Conservation (phyloP, 1,140 invertebrate species). For the Pogonus chalceus region DNA sequence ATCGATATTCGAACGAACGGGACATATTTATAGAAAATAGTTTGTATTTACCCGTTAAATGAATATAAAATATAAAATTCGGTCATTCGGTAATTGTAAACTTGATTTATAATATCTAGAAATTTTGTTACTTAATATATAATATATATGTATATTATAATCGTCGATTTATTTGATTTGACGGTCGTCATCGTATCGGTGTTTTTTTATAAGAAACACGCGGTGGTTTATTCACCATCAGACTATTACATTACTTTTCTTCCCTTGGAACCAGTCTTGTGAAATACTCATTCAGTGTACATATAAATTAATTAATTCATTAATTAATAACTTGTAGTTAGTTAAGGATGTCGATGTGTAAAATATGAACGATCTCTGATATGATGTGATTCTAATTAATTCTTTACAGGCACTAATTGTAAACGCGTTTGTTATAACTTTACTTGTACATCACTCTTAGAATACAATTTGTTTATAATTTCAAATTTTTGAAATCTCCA, state of each 20-base stretch:
- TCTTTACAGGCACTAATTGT: slow-evolving; percentile 9
- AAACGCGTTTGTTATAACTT: neutral
- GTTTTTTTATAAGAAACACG: too few relatives aligned
- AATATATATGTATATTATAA: too few relatives aligned
- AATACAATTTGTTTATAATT: neutral
- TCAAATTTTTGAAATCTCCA: slow-evolving; percentile 4
- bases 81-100: neutral
- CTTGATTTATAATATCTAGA: too few relatives aligned
- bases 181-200: too few relatives aligned
- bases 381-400: slow-evolving; percentile 24
- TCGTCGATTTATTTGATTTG: too few relatives aligned
- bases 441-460: neutral
- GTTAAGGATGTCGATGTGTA: neutral
- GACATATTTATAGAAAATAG: too few relatives aligned
- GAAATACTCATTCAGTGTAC: slow-evolving; percentile 3
- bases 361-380: slow-evolving; percentile 24
- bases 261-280: neutral
- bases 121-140: too few relatives aligned
- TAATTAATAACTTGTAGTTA: neutral
- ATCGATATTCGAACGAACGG: neutral
- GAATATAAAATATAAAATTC: neutral
- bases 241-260: too few relatives aligned
- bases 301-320: neutral
- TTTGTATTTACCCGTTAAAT: too few relatives aligned
- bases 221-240: too few relatives aligned